Conservation (phyloP, 1,140 invertebrate species). For the Pectinophora gossypiella region DNA sequence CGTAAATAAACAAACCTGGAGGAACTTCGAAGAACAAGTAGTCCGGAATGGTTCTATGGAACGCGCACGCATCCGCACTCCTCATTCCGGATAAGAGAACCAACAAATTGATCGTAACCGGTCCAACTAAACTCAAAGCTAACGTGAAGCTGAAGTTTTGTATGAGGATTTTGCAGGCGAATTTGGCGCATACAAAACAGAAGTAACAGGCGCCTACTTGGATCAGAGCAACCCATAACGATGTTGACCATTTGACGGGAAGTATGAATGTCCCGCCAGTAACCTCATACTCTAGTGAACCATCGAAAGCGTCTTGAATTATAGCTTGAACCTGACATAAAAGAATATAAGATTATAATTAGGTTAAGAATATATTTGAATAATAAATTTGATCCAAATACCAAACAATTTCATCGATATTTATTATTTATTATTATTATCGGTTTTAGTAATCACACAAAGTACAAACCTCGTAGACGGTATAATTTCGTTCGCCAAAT, state of each 20-base stretch:
- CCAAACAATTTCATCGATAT: no score
- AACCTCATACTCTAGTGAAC: constrained; percentile 80
- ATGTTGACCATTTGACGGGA: constrained; percentile 78
- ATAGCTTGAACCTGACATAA: constrained; percentile 74
- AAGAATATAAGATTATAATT: no score
- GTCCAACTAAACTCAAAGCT: constrained; percentile 93
- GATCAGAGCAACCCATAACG: constrained; percentile 86
- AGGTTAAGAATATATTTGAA: no score
- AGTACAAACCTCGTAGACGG: constrained; percentile 77
- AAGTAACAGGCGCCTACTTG: constrained; percentile 88
- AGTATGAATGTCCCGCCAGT: constrained; percentile 81
- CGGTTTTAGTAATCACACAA: background rate
- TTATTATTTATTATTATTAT: no score
- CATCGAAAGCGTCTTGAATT: constrained; percentile 73
- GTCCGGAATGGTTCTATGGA: constrained; percentile 86
- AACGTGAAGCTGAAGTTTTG: constrained; percentile 97
- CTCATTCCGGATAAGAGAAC: constrained; percentile 91
- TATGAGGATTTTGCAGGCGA: constrained; percentile 96
- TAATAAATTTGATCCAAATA: no score
- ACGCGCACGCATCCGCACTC: constrained; percentile 90
- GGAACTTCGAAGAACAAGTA: constrained; percentile 94
- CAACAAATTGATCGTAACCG: constrained; percentile 90
- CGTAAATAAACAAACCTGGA: constrained; percentile 62
- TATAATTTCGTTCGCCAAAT: constrained; percentile 85
- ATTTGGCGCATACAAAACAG: constrained; percentile 92